Conservation (phyloP, 1,140 invertebrate species). For the Calycopis cecrops region DNA sequence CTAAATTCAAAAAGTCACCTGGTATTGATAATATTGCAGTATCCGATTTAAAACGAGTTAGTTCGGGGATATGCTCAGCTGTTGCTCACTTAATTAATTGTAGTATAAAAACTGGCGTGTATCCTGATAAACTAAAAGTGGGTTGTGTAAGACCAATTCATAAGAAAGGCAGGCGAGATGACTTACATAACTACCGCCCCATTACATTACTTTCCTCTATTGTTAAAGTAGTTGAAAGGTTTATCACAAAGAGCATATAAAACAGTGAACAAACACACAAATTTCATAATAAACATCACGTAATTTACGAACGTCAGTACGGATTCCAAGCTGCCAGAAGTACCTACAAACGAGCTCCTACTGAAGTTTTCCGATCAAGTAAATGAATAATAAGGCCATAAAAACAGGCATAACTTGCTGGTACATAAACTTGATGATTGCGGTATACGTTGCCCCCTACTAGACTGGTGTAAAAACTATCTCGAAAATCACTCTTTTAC, state of each 20-base stretch:
- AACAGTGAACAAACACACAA: constrained; percentile 30
- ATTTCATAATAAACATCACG: constrained; percentile 28
- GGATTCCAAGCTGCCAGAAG: too few relatives aligned
- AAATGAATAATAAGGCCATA: too few relatives aligned
- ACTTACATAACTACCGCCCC: too few relatives aligned
- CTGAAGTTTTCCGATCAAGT: constrained; percentile 32
- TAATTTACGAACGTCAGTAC: constrained; percentile 25
- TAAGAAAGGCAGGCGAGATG: too few relatives aligned
- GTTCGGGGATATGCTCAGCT: constrained; percentile 12
- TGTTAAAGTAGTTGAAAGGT: constrained; percentile 38
- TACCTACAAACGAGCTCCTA: too few relatives aligned
- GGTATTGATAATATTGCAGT: too few relatives aligned
- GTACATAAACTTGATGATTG: constrained; percentile 21
- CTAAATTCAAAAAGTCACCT: constrained; percentile 28
- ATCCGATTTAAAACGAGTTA: too few relatives aligned
- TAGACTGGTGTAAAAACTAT: constrained; percentile 27
- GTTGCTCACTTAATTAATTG: constrained; percentile 29
- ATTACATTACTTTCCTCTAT: constrained; percentile 28
- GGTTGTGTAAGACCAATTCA: too few relatives aligned
- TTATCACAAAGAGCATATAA: too few relatives aligned
- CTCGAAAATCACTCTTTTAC: constrained; percentile 17
- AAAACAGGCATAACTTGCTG: constrained; percentile 23
- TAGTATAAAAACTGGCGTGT: too few relatives aligned
- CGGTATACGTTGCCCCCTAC: constrained; percentile 27
- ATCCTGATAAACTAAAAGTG: too few relatives aligned